Conservation (phyloP, 2,888 invertebrate species). For the Lasioglossum villosulum region DNA sequence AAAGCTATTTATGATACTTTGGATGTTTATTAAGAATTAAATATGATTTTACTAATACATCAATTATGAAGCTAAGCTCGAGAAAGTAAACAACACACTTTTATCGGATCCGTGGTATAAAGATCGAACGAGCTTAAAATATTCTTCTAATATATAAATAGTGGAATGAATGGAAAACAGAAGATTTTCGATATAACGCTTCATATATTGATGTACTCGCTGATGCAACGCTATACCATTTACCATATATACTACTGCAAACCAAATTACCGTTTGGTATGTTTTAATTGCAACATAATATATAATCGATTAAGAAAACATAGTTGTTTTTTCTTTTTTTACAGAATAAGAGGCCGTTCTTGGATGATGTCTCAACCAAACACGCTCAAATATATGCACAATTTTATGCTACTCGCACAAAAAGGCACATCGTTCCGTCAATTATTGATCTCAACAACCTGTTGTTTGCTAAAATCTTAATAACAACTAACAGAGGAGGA, state of each 20-base stretch:
- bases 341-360: slow-evolving; percentile 69
- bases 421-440: slow-evolving; percentile 64
- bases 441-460: slow-evolving; percentile 62
- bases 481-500: slow-evolving; percentile 59
- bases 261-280: slow-evolving; percentile 59
- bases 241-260: slow-evolving; percentile 58
- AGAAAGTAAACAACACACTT: slow-evolving; percentile 37
- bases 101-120: slow-evolving; percentile 28
- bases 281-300: slow-evolving; percentile 56
- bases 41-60: slow-evolving; percentile 66
- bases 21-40: slow-evolving; percentile 61
- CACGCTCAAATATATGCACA: slow-evolving; percentile 55
- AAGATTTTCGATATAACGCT: slow-evolving; percentile 62
- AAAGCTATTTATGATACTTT: slow-evolving; percentile 62
- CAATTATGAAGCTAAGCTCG: slow-evolving; percentile 68
- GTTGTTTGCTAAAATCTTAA: slow-evolving; percentile 52
- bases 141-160: slow-evolving; percentile 61
- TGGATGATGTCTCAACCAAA: slow-evolving; percentile 69
- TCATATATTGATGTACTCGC: slow-evolving; percentile 69
- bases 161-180: slow-evolving; percentile 63
- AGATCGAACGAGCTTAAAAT: slow-evolving; percentile 43
- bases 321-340: slow-evolving; percentile 36
- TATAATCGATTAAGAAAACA: slow-evolving; percentile 58
- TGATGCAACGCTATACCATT: slow-evolving; percentile 63
- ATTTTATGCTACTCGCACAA: slow-evolving; percentile 63